phyloP scores from a whole-genome alignment of 2,888 invertebrate species.

The Xanthia icteritia region DNA sequence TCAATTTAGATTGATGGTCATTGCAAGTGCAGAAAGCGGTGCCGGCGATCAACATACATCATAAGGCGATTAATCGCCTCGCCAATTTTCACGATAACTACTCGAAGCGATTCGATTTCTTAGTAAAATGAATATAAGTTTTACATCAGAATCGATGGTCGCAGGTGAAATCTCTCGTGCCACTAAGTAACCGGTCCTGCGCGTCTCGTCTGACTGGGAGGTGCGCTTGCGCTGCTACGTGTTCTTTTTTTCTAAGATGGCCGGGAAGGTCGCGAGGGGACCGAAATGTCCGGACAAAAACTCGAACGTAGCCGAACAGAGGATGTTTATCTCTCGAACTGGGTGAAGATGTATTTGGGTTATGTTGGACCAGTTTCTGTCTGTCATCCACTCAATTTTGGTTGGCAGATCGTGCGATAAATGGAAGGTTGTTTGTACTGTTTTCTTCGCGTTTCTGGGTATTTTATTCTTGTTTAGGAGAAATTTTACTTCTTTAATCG shows the following conservation, averaged over 20 bases:
- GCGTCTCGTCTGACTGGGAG: constrained; percentile 69
- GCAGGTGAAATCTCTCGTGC: constrained; percentile 84
- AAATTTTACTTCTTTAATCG: neutral
- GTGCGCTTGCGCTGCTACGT: constrained; percentile 65
- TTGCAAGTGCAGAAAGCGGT: constrained; percentile 60
- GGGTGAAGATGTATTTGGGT: constrained; percentile 69
- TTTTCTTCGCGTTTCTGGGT: constrained; percentile 26
- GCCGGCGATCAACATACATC: constrained; percentile 36
- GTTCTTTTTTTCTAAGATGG: constrained; percentile 64
- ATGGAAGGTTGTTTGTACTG: constrained; percentile 51
- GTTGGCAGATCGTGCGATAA: constrained; percentile 63
- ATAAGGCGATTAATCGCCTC: constrained; percentile 32
- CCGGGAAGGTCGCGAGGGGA: constrained; percentile 69
- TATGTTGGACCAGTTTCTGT: constrained; percentile 69
- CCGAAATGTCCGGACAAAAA: constrained; percentile 61
- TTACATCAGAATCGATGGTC: constrained; percentile 70
- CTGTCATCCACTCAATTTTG: constrained; percentile 61
- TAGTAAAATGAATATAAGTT: constrained; percentile 66
- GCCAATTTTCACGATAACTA: constrained; percentile 51
- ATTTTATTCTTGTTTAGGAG: neutral
- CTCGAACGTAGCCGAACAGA: constrained; percentile 50
- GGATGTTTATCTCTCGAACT: constrained; percentile 69
- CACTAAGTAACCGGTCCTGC: constrained; percentile 81
- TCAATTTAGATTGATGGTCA: constrained; percentile 60
- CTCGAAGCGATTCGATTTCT: constrained; percentile 73